A percentile compares a stretch with the other conserved stretches of the same genome.
Evolutionary conservation across 37 sponge, comb jelly and placozoan species (phyloP).

Genomic region (Cliona cf. orientalis): DNA sequence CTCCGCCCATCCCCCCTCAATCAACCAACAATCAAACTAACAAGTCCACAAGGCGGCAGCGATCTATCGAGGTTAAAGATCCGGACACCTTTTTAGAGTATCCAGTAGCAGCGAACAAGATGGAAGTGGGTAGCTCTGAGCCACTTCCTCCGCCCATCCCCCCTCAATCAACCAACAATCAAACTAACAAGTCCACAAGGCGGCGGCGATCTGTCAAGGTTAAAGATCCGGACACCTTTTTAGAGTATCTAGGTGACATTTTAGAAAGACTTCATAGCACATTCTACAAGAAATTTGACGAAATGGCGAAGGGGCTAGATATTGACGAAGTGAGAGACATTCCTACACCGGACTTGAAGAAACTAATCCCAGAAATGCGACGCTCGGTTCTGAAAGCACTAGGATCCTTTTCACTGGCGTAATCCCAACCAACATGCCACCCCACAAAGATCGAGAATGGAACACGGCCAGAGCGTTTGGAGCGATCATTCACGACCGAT

Average conservation of each 20-base stretch:
- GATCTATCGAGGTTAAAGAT: constrained; percentile 76
- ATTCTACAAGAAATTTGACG: constrained; percentile 72
- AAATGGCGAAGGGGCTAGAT: background rate
- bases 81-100: constrained; percentile 76
- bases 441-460: constrained; percentile 81
- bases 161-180: background rate
- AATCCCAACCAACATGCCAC: constrained; percentile 88
- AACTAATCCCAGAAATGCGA: constrained; percentile 84
- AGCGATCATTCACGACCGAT: constrained; percentile 61
- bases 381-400: constrained; percentile 71
- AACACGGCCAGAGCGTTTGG: constrained; percentile 94
- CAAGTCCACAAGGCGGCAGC: no score
- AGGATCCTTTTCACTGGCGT: constrained; percentile 94
- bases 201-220: no score
- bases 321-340: constrained; percentile 7
- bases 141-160: background rate
- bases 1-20: background rate
- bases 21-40: background rate
- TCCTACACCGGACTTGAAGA: constrained; percentile 86
- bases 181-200: constrained; percentile 1
- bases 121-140: background rate
- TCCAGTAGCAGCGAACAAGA: no score
- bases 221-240: constrained; percentile 79
- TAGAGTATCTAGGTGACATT: constrained; percentile 63
- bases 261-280: constrained; percentile 71